Evolutionary conservation across 2,113 vertebrate genomes (phyloP), one percentile per base, ranked within the genome.

Genomic region (Salvelinus namaycush): DNA sequence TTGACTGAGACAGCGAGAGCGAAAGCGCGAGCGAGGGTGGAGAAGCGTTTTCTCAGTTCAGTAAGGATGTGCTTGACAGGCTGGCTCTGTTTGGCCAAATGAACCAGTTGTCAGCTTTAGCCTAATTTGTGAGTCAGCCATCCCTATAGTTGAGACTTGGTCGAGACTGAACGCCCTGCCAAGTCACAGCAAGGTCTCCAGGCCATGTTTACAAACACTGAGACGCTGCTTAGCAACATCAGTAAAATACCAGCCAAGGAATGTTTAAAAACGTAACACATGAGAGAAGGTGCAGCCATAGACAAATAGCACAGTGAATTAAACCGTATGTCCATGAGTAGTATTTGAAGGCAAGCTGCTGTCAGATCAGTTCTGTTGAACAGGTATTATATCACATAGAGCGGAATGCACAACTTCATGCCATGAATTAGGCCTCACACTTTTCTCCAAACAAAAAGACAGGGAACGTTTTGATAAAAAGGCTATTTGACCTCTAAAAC

Each of bases 201-300:
- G 83, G 71, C 73, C 62, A 51, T 84, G 80, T 89, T 90, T 85
- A 86, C 84, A 26, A 89, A 89, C 83, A 86, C 71, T 77, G 68
- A 49, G 18, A 62, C 6, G 74, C 76, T 83, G 82, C 87, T 78
- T 87, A 90, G 89, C 87, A 91, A 85, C 87, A 62, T 77, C 54
- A 70, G 78, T 78, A 54, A 80, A 84, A 83, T 76, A 80, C 72
- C 76, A 75, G 81, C 60, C 49, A 16, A 81, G 60, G 73, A 75
- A 82, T 62, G 76, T 68, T 67, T 59, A 82, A 57, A 81, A 76
- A 44, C 49, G 26, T 48, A 51, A 54, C 65, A 26, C 75, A 59
- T 27, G 27, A 48, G 31, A 49, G 27, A 67, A 76, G 69, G 59
- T 26, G 31, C 20, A 60, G 67, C 39, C 68, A 76, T 24, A 78